Evolutionary conservation across 2,888 invertebrate genomes (phyloP).

Genomic region (Rapana venosa): DNA sequence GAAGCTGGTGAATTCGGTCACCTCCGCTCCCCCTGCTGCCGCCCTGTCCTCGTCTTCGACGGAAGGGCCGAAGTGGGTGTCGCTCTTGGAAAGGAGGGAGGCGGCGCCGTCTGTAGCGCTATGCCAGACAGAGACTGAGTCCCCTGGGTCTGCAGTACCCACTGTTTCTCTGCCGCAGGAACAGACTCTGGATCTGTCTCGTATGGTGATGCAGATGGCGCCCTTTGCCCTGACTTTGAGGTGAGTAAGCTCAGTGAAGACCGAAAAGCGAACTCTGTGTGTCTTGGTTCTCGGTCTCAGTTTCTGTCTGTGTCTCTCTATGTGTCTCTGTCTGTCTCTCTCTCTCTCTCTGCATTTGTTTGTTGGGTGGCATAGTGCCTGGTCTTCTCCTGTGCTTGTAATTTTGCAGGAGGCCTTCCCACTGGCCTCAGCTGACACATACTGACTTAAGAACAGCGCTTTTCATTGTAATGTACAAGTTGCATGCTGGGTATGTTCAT

Average conservation of each 20-base stretch:
- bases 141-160: constrained; percentile 82
- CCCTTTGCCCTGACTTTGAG: constrained; percentile 69
- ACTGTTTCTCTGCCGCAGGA: constrained; percentile 96
- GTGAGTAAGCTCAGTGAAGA: constrained; percentile 50
- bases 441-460: no score
- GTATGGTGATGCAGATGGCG: constrained; percentile 63
- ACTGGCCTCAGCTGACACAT: no score
- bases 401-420: no score
- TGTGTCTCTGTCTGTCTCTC: no score
- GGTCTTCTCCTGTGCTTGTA: no score
- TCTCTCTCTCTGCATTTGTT: no score
- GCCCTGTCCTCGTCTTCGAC: background rate
- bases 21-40: background rate
- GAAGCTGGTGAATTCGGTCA: constrained; percentile 39
- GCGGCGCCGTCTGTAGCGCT: background rate
- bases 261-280: no score
- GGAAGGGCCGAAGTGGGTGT: background rate
- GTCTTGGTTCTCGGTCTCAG: no score
- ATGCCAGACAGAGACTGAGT: constrained; percentile 67
- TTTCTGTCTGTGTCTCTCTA: no score
- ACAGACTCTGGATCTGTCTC: constrained; percentile 81
- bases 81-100: background rate
- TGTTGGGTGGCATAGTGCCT: no score
- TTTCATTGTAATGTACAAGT: no score
- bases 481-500: no score